These are phyloP conservation scores for Epistrophe grossulariae DNA, from an alignment of 2,888 invertebrate species.

Conservation along the genomic window DNA sequence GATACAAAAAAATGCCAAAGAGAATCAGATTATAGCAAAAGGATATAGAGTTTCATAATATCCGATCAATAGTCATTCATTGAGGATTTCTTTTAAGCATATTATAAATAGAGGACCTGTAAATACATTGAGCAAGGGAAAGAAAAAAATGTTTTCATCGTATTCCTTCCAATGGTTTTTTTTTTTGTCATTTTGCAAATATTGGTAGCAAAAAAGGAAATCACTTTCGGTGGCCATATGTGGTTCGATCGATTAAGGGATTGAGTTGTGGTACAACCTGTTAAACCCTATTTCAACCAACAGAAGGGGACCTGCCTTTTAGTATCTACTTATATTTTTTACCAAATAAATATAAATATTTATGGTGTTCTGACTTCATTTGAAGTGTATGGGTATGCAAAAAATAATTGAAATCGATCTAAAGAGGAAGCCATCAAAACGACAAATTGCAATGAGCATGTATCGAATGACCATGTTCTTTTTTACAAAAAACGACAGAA, in stretches of 20 bases:
- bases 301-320: conserved; percentile 27
- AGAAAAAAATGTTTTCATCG: conserved; percentile 34
- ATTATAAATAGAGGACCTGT: conserved; percentile 18
- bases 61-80: conserved; percentile 58
- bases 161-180: conserved; percentile 2
- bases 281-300: conserved; percentile 68
- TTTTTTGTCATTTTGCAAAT: conserved; percentile 71
- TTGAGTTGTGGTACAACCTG: conserved; percentile 79
- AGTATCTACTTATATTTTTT: conserved; percentile 16
- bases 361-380: conserved; percentile 40
- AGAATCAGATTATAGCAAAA: conserved; percentile 60
- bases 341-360: conserved; percentile 61
- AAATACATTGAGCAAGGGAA: conserved; percentile 66
- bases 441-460: conserved; percentile 75
- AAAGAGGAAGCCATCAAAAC: conserved; percentile 84
- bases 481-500: conserved; percentile 16
- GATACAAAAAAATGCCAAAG: conserved; percentile 40
- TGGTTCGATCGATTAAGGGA: conserved; percentile 79
- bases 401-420: conserved; percentile 82
- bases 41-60: conserved; percentile 70
- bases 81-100: conserved; percentile 36
- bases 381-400: background rate
- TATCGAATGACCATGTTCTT: conserved; percentile 66
- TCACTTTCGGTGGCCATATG: conserved; percentile 73
- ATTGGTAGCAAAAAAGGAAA: conserved; percentile 78